Percentiles rank a stretch among this genome's conserved stretches.
phyloP scores from a whole-genome alignment of 2,888 invertebrate species.

The Cheiracanthium punctorium region DNA sequence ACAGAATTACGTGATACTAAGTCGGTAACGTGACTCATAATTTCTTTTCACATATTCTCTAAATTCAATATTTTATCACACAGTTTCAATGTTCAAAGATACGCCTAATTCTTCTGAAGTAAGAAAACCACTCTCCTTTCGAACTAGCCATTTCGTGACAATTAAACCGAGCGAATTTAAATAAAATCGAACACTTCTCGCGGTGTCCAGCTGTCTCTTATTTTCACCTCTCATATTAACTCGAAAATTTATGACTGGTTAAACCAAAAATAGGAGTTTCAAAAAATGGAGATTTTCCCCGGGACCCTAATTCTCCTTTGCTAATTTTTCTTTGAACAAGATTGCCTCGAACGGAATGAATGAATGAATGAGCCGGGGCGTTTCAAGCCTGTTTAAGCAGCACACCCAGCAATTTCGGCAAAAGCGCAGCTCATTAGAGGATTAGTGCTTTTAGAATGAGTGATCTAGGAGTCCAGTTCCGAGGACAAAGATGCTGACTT shows the following conservation, averaged over 20 bases:
- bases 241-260: constrained; percentile 44
- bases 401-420: constrained; percentile 38
- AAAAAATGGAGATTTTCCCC: constrained; percentile 14
- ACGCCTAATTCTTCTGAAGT: too few species aligned
- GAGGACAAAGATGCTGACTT: constrained; percentile 42
- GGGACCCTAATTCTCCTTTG: constrained; percentile 46
- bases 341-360: constrained; percentile 23
- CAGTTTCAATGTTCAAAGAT: too few species aligned
- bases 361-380: constrained; percentile 58
- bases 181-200: constrained; percentile 12
- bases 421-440: constrained; percentile 44
- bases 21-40: too few species aligned
- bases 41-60: too few species aligned
- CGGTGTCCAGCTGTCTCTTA: constrained; percentile 45
- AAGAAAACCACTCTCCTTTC: background rate
- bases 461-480: constrained; percentile 22
- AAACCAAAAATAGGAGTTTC: background rate
- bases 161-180: background rate
- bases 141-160: background rate
- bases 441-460: constrained; percentile 41
- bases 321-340: constrained; percentile 67
- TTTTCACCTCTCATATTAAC: constrained; percentile 39
- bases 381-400: constrained; percentile 49
- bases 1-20: too few species aligned
- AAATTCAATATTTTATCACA: too few species aligned